Conservation (phyloP, 2,113 vertebrate species). For the Carlito syrichta region DNA sequence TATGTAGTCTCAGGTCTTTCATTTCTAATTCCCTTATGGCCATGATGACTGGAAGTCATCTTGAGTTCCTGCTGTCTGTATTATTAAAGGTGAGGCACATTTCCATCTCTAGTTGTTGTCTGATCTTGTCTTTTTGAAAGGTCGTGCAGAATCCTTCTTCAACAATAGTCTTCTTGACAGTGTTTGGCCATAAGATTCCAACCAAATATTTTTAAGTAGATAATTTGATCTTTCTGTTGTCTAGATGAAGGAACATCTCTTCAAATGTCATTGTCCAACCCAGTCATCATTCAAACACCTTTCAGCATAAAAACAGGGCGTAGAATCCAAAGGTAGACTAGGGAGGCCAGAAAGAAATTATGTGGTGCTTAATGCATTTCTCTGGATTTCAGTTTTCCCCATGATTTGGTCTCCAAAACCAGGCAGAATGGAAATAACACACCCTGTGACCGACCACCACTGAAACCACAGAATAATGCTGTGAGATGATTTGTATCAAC, state of each 20-base stretch:
- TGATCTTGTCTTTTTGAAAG: neutral
- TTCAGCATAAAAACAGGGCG: neutral
- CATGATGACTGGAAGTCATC: neutral
- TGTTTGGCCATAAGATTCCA: neutral
- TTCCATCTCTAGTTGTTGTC: neutral
- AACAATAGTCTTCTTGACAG: neutral
- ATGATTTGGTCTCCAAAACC: neutral
- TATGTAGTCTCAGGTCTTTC: neutral
- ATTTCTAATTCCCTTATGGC: neutral
- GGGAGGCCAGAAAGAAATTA: neutral
- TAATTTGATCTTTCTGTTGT: neutral
- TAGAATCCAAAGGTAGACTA: neutral
- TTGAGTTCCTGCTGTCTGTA: neutral
- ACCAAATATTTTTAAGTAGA: neutral
- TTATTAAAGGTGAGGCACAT: neutral
- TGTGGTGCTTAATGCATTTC: neutral
- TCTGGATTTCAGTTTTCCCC: neutral
- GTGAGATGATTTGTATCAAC: neutral
- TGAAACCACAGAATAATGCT: neutral
- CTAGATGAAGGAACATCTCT: neutral
- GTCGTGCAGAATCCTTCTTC: neutral
- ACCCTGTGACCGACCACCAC: neutral
- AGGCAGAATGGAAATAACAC: neutral
- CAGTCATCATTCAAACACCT: neutral
- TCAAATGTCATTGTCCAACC: neutral